Evolutionary conservation across 2,888 invertebrate genomes (phyloP).

Genomic region (Lepidochrysops patricia): DNA sequence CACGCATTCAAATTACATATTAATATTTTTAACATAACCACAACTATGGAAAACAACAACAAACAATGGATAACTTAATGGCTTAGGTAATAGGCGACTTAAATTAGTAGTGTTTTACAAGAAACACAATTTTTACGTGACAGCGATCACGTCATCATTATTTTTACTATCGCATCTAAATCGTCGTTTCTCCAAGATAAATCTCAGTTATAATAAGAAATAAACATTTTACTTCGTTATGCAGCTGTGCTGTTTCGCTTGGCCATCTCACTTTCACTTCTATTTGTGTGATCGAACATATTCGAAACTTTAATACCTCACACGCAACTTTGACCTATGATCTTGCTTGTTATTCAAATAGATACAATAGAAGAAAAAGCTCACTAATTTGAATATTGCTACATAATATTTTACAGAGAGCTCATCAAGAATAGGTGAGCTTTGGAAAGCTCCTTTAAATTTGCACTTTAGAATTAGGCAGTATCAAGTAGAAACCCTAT

Average conservation of each 20-base stretch:
- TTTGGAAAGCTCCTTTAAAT: no score
- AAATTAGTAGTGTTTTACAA: no score
- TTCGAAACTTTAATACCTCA: neutral
- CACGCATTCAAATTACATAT: no score
- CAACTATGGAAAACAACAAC: no score
- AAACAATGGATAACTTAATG: no score
- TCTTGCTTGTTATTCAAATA: neutral
- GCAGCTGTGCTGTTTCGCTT: neutral
- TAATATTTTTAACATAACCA: no score
- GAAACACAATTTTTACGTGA: no score
- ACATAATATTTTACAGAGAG: no score
- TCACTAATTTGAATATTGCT: neutral
- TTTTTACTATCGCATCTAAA: neutral
- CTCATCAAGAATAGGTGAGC: no score
- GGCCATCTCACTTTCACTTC: slow-evolving; percentile 5
- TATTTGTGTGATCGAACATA: neutral
- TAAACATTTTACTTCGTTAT: slow-evolving; percentile 6
- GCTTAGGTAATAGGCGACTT: no score
- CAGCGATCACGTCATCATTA: neutral
- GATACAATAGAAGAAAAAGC: neutral
- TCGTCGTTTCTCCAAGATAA: neutral
- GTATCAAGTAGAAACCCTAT: no score
- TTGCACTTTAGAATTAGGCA: no score
- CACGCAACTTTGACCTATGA: neutral
- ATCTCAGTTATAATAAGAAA: neutral